A percentile compares a stretch with the other conserved stretches of the same genome.
Evolutionary conservation across 2,113 vertebrate species (phyloP).

Genomic region (Phrynocephalus versicolor): DNA sequence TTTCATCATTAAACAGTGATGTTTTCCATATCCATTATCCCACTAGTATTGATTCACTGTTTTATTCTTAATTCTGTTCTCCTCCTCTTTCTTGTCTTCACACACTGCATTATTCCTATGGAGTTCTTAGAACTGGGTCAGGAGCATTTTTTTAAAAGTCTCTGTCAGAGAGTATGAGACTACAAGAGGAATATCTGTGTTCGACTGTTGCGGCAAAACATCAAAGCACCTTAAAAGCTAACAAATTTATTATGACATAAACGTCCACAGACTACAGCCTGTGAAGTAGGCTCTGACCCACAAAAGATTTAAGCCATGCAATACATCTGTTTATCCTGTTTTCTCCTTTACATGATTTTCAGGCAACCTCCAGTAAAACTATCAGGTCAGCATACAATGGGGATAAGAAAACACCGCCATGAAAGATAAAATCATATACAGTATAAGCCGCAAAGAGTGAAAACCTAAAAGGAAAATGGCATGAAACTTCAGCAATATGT

Average conservation of each 20-base stretch:
- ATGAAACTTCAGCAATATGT: too few relatives aligned
- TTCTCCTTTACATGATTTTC: background rate
- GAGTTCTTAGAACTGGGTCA: conserved; percentile 14
- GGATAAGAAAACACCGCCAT: background rate
- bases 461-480: background rate
- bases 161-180: background rate
- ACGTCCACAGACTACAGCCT: background rate
- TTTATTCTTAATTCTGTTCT: conserved; percentile 20
- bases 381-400: background rate
- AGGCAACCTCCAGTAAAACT: background rate
- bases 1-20: conserved; percentile 32
- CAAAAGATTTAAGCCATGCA: background rate
- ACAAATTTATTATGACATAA: conserved; percentile 2
- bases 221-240: background rate
- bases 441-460: background rate
- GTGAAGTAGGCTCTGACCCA: background rate
- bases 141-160: background rate
- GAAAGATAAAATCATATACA: background rate
- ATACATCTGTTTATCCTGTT: conserved; percentile 11
- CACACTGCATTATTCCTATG: conserved; percentile 26
- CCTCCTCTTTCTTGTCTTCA: background rate
- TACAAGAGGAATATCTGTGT: background rate
- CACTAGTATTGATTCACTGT: conserved; percentile 33
- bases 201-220: background rate
- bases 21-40: conserved; percentile 16